Conservation (phyloP, 1,140 invertebrate species). For the Sitophilus oryzae region DNA sequence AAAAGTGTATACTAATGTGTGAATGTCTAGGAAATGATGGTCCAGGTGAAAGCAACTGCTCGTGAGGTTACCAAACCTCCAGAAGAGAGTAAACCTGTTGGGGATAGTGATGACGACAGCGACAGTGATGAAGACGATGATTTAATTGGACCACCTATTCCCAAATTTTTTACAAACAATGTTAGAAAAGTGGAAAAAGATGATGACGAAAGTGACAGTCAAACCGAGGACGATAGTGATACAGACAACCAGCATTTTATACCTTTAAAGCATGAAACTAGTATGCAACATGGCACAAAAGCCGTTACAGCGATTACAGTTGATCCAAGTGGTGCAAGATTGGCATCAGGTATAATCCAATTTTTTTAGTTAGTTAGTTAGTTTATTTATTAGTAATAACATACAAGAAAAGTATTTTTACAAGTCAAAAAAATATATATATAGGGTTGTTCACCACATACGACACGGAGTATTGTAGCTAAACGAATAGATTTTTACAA, state of each 20-base stretch:
- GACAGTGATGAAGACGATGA: conserved; percentile 43
- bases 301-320: conserved; percentile 81
- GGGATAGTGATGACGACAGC: conserved; percentile 35
- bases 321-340: conserved; percentile 86
- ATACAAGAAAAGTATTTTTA: too few relatives aligned
- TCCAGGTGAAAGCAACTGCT: conserved; percentile 48
- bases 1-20: background rate
- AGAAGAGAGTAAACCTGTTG: conserved; percentile 29
- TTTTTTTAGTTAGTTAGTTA: too few relatives aligned
- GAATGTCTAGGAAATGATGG: conserved; percentile 42
- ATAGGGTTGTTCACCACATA: too few relatives aligned
- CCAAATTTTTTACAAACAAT: conserved; percentile 30
- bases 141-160: conserved; percentile 56
- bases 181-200: conserved; percentile 1
- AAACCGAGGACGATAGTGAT: conserved; percentile 49
- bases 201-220: conserved; percentile 41
- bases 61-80: conserved; percentile 35
- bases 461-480: too few relatives aligned
- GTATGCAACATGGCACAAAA: conserved; percentile 79
- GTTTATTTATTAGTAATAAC: too few relatives aligned
- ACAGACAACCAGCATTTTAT: conserved; percentile 55
- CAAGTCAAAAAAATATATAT: too few relatives aligned
- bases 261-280: conserved; percentile 74
- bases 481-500: too few relatives aligned
- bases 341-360: conserved; percentile 60